Percentiles rank a stretch among this genome's conserved stretches.
These are phyloP conservation scores for Eulacestoma nigropectus DNA, from an alignment of 2,113 vertebrate species.

Conservation along the genomic window DNA sequence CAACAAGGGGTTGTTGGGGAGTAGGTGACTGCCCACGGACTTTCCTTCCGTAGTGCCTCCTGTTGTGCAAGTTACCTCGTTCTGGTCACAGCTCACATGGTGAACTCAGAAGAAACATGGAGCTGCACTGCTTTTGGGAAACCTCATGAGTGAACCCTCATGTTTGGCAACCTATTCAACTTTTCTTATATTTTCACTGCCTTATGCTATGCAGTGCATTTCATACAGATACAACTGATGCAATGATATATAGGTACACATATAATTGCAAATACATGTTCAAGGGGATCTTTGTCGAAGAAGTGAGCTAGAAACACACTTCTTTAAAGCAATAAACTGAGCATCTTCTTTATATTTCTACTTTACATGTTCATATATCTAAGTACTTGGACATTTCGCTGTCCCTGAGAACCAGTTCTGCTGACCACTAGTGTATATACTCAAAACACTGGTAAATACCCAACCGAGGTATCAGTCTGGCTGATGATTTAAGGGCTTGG, in stretches of 20 bases:
- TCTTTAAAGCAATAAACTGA: background rate
- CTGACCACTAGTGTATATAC: background rate
- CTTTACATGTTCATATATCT: background rate
- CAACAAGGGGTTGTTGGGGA: background rate
- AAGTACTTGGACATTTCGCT: background rate
- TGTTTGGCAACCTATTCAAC: background rate
- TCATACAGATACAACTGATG: background rate
- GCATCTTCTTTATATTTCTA: background rate
- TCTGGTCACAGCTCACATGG: background rate
- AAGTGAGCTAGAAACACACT: background rate
- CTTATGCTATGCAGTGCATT: background rate
- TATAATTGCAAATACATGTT: background rate
- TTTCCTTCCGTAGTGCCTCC: background rate
- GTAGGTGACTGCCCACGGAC: background rate
- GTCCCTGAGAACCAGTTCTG: background rate
- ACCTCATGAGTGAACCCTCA: background rate
- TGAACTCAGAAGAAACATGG: background rate
- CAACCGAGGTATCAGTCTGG: background rate
- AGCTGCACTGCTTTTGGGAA: background rate
- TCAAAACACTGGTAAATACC: background rate
- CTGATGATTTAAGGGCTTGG: background rate
- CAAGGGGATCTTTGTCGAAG: background rate
- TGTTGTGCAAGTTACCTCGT: background rate
- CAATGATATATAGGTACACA: rapidly evolving
- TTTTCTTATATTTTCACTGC: background rate